Percentiles rank a stretch among this genome's conserved stretches.
Evolutionary conservation across 2,797 vertebrate species (phyloP).

Genomic region (Ficedula albicollis): DNA sequence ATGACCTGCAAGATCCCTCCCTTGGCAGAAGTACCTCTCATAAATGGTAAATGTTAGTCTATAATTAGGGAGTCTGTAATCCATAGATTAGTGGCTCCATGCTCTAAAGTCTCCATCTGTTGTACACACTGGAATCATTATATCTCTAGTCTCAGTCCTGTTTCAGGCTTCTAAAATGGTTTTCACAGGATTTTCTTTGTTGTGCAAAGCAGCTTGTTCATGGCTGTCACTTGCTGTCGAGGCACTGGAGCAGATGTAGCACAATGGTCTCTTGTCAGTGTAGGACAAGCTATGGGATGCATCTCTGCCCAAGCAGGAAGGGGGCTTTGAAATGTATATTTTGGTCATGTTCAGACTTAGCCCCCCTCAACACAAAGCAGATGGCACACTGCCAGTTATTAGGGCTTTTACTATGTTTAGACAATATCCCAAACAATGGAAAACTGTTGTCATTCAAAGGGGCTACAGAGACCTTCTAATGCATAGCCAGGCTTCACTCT

Average conservation of each 20-base stretch:
- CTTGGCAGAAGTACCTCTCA: not conserved
- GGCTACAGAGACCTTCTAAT: not conserved
- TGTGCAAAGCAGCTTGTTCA: not conserved
- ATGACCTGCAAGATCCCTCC: not conserved
- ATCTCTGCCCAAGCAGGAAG: not conserved
- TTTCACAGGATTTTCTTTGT: conserved; percentile 22
- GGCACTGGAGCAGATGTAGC: not conserved
- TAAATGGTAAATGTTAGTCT: conserved; percentile 4
- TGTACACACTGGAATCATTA: conserved; percentile 23
- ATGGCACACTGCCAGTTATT: conserved; percentile 17
- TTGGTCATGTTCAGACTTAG: not conserved
- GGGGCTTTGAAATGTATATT: not conserved
- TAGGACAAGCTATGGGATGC: not conserved
- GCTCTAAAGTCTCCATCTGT: conserved; percentile 53
- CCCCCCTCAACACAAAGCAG: conserved; percentile 6
- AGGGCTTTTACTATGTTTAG: conserved; percentile 38
- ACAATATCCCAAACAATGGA: conserved; percentile 51
- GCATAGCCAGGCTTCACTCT: not conserved
- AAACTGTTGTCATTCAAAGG: conserved; percentile 14
- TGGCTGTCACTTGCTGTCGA: not conserved
- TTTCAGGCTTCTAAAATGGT: not conserved
- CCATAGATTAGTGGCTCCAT: conserved; percentile 38
- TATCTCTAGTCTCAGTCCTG: not conserved
- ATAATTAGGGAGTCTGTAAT: conserved; percentile 48
- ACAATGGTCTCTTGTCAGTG: not conserved